These are phyloP conservation scores for Rhorus exstirpatorius DNA, from an alignment of 2,888 invertebrate genomes.

Conservation along the genomic window DNA sequence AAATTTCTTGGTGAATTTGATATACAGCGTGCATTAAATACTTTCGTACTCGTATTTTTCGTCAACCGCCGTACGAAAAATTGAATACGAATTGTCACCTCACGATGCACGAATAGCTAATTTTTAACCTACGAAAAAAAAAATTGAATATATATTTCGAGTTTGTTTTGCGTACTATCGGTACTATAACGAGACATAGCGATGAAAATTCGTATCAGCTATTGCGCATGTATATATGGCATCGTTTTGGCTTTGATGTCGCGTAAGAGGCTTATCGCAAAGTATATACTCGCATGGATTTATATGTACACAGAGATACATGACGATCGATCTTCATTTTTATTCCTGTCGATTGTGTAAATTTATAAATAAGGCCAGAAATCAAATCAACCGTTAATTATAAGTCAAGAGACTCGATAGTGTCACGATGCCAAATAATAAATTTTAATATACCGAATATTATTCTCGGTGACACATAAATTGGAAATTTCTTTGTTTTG, in stretches of 20 bases:
- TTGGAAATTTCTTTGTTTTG: conserved; percentile 2
- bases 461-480: neutral
- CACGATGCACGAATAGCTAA: no score
- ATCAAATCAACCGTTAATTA: no score
- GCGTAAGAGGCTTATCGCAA: conserved; percentile 25
- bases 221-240: no score
- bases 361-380: no score
- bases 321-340: no score
- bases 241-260: conserved; percentile 21
- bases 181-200: neutral
- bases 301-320: neutral
- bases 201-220: neutral
- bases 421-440: no score
- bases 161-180: no score
- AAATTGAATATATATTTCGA: no score
- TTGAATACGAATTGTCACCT: no score
- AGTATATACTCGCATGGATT: neutral
- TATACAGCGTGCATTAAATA: conserved; percentile 8
- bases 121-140: neutral
- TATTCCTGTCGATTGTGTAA: no score
- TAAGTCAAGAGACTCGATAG: no score
- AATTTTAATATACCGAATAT: neutral
- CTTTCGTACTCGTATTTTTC: conserved; percentile 20
- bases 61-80: neutral
- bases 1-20: neutral